Evolutionary conservation across 2,113 vertebrate genomes (phyloP), one percentile per base, ranked within the genome.

Genomic region (Ceuthmochares aereus): DNA sequence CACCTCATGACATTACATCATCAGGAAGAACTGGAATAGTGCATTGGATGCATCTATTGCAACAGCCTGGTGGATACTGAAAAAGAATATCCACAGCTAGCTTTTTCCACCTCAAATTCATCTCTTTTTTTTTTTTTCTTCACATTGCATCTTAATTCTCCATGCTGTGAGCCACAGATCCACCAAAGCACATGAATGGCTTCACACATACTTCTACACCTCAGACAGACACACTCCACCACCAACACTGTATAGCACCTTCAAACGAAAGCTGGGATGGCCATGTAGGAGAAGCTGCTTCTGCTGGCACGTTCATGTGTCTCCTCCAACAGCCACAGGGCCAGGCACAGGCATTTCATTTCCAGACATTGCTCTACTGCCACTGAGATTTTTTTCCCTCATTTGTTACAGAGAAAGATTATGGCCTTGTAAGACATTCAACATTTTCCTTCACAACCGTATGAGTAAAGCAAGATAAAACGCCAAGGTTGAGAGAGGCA

Each of bases 231-330:
- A 15, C 8, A 51, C 45, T 47, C 43, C 76, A 45, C 25, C 73
- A 16, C 4, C 45, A 8, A 4, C 0, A 4, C 37, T 2, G 3
- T 19, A 3, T 42, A 32, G 66, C 49, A 26, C 52, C 54, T n/a
- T 27, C 8, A 37, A 12, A 11, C 0, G 0, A 52, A 29, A 77
- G 78, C 77, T n/a, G 74, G 22, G 27, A 42, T 30, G 16, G 66
- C 21, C 0, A 0, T 0, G 4, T 2, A 7, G 66, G 59, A 58
- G 51, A 40, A 7, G 11, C 66, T 75, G 58, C 52, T 63, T 29
- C 68, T 47, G 56, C 54, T 10, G 1, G 55, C 66, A 30, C 9
- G 1, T 22, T 4, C 90, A 10, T 4, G 12, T 19, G 1, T 25
- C 72, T 47, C 49, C 82, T 26, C 43, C 0, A 4, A 19, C 8